A percentile compares a stretch with the other conserved stretches of the same genome.
Conservation (phyloP, 2,888 invertebrate species). For the Cordilura impudica region DNA sequence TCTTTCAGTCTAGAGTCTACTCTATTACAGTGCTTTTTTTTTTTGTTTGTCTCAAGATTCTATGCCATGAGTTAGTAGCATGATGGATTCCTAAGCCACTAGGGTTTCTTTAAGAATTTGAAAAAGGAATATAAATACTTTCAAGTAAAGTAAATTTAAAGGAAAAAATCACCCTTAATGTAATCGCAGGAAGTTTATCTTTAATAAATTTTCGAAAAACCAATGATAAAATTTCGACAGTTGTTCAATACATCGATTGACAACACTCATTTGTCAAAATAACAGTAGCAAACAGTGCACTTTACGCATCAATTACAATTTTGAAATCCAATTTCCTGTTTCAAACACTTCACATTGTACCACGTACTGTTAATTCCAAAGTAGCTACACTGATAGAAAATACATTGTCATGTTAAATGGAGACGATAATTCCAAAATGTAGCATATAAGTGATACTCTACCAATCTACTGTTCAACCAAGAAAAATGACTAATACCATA, state of each 20-base stretch:
- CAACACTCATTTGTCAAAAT: slow-evolving; percentile 60
- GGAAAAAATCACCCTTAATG: no score
- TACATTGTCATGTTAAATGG: slow-evolving; percentile 9
- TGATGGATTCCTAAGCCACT: no score
- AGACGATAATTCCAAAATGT: slow-evolving; percentile 16
- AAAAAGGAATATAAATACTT: no score
- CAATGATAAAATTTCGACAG: slow-evolving; percentile 45
- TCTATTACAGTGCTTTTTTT: no score
- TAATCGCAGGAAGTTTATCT: not conserved
- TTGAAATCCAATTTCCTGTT: slow-evolving; percentile 59
- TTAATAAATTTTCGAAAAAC: not conserved
- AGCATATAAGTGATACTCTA: slow-evolving; percentile 8
- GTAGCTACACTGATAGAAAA: slow-evolving; percentile 3
- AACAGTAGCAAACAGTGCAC: slow-evolving; percentile 37
- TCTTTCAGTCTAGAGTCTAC: no score
- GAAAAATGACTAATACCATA: slow-evolving; percentile 59
- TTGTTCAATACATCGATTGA: slow-evolving; percentile 58
- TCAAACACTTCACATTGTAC: slow-evolving; percentile 20
- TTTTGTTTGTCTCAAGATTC: no score
- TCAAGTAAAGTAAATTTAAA: no score
- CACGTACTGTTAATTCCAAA: slow-evolving; percentile 27
- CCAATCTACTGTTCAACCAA: slow-evolving; percentile 1
- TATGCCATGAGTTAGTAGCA: no score
- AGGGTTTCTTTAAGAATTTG: no score
- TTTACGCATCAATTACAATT: slow-evolving; percentile 55